Percentiles rank a stretch among this genome's conserved stretches.
These are phyloP conservation scores for Molorchus minor DNA, from an alignment of 2,888 invertebrate species.

Conservation along the genomic window DNA sequence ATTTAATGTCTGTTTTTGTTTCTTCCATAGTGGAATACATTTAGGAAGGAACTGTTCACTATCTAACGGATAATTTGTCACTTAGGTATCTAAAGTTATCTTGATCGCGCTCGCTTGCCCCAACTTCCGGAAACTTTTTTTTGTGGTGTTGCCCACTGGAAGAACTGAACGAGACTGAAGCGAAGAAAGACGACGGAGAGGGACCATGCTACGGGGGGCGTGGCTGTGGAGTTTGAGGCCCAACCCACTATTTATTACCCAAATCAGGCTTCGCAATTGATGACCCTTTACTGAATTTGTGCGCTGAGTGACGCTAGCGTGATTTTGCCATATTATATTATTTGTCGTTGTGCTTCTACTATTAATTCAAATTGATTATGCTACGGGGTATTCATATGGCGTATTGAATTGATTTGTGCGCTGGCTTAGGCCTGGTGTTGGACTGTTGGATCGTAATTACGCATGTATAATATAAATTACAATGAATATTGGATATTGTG, in stretches of 20 bases:
- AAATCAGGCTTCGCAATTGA: constrained; percentile 53
- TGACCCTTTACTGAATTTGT: constrained; percentile 49
- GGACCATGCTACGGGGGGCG: constrained; percentile 50
- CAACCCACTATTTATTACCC: constrained; percentile 52
- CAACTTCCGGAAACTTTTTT: constrained; percentile 28
- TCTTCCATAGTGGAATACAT: constrained; percentile 56
- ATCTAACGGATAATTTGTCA: constrained; percentile 16
- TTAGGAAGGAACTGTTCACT: constrained; percentile 18
- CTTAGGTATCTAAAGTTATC: too few relatives aligned
- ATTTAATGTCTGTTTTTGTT: constrained; percentile 63
- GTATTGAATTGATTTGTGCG: constrained; percentile 20
- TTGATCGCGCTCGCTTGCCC: constrained; percentile 23
- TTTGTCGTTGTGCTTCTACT: constrained; percentile 55
- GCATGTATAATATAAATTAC: too few relatives aligned
- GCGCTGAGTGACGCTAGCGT: constrained; percentile 52
- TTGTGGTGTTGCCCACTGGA: constrained; percentile 39
- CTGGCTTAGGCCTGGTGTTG: too few relatives aligned
- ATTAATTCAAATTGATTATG: constrained; percentile 57
- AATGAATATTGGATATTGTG: too few relatives aligned
- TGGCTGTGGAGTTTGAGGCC: constrained; percentile 33
- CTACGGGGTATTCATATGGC: constrained; percentile 27
- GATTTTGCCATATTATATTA: constrained; percentile 58
- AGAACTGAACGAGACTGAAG: constrained; percentile 48
- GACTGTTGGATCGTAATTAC: not conserved
- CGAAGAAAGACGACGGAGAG: constrained; percentile 41